phyloP scores from a whole-genome alignment of 2,888 invertebrate species.

The Eumerus sabulonum region DNA sequence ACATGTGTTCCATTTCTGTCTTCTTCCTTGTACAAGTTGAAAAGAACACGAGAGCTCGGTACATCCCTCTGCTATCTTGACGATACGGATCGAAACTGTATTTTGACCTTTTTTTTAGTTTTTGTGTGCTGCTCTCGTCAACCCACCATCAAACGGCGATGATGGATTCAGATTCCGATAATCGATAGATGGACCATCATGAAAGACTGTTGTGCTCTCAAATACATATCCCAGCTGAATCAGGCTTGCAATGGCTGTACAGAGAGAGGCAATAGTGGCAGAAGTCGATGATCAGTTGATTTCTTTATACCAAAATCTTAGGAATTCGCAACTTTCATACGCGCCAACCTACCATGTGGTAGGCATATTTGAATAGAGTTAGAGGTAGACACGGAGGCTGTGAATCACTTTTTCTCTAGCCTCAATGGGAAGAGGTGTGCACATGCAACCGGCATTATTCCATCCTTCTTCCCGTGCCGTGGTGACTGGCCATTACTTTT shows the following conservation, averaged over 20 bases:
- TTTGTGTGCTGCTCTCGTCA: conserved; percentile 5
- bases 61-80: conserved; percentile 51
- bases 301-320: conserved; percentile 55
- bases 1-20: conserved; percentile 60
- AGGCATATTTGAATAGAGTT: conserved; percentile 19
- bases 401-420: conserved; percentile 61
- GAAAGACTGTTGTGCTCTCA: conserved; percentile 48
- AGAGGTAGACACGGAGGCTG: conserved; percentile 6
- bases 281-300: conserved; percentile 68
- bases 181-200: conserved; percentile 46
- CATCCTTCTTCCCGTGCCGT: conserved; percentile 1
- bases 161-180: conserved; percentile 61
- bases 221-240: conserved; percentile 14
- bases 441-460: background rate
- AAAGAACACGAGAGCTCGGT: conserved; percentile 54
- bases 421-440: conserved; percentile 34
- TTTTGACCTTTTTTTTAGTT: conserved; percentile 15
- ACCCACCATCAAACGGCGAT: conserved; percentile 1
- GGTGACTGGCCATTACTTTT: conserved; percentile 63
- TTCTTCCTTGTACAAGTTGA: no score
- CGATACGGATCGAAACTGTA: conserved; percentile 22
- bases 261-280: conserved; percentile 67
- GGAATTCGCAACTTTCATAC: conserved; percentile 65
- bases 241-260: conserved; percentile 12
- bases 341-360: conserved; percentile 37